Percentiles rank a stretch among this genome's conserved stretches.
Conservation (phyloP, 2,888 invertebrate genomes). For the Metalampra italica region DNA sequence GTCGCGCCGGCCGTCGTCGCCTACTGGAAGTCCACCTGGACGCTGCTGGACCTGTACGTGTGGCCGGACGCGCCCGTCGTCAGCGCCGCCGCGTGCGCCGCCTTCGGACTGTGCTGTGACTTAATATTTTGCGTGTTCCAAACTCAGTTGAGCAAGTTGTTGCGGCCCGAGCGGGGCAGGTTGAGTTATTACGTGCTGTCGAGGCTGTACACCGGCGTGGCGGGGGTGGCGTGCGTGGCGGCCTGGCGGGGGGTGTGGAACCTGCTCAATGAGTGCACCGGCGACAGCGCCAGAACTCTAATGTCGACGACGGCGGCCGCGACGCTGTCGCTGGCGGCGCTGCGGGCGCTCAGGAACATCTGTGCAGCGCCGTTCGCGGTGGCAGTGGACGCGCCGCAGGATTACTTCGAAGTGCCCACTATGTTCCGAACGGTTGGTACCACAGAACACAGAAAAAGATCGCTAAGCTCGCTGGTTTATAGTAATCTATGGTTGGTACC, state of each 20-base stretch:
- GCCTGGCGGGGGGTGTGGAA: constrained; percentile 94
- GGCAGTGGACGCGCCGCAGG: constrained; percentile 84
- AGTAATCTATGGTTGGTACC: neutral
- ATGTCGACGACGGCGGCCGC: constrained; percentile 82
- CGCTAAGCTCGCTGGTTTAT: no score
- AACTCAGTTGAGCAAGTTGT: constrained; percentile 71
- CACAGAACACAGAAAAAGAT: no score
- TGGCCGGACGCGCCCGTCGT: constrained; percentile 78
- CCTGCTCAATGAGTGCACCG: constrained; percentile 85
- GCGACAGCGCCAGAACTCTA: constrained; percentile 77
- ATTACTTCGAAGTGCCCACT: constrained; percentile 91
- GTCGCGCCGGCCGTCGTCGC: constrained; percentile 90
- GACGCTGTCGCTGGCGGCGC: constrained; percentile 81
- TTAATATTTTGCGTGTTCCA: constrained; percentile 84
- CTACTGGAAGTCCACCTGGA: constrained; percentile 94
- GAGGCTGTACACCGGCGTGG: constrained; percentile 85
- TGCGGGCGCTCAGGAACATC: constrained; percentile 87
- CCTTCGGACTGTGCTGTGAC: constrained; percentile 84
- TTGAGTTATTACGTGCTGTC: constrained; percentile 84
- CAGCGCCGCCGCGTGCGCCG: constrained; percentile 83
- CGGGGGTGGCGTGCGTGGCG: constrained; percentile 89
- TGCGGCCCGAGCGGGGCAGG: constrained; percentile 83
- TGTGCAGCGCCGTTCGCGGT: constrained; percentile 90
- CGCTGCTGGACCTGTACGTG: constrained; percentile 85
- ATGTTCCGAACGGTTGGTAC: constrained; percentile 90